Evolutionary conservation across 2,113 vertebrate species (phyloP), one percentile per base, ranked within the genome.

Genomic region (Strix aluco): DNA sequence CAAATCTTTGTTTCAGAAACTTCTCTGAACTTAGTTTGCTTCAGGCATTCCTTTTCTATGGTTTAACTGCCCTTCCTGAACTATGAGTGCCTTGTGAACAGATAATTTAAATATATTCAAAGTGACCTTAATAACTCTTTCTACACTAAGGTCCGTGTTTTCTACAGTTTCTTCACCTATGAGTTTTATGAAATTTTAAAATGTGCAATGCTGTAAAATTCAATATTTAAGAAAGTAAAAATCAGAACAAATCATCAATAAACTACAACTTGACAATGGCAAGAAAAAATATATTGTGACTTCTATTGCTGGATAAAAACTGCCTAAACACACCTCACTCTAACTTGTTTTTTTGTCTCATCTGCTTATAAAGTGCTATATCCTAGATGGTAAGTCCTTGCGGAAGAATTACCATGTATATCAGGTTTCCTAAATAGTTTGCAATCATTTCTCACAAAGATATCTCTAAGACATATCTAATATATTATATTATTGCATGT

Each of bases 11-110:
- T 57, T 57, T 85, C 46, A 85, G 80, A 91, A 77, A 63, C 42
- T 94, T n/a, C 6, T 90, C 82, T 86, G 59, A 95, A 92, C 67
- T 83, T 66, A 38, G 23, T 55, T 90, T 93, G 20, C 85, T 93
- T 84, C 52, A 72, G 80, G 55, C 63, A 63, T 86, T 96, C 30
- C 2, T 83, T 83, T 94, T 47, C 34, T 59, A 11, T 22, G 32
- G 22, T 80, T 93, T 70, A 77, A 83, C 25, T 82, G 44, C 17
- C 32, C 51, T 92, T 90, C 49, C 40, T 81, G 71, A 96, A 63
- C 67, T 84, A 12, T n/a, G 23, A 78, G 47, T n/a, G 71, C 5
- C 9, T 80, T 52, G 20, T 58, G 46, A 92, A 69, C 19, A 20
- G 22, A 16, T 46, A 32, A 90, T 88, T 83, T 78, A 71, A 81